phyloP scores from a whole-genome alignment of 2,888 invertebrate genomes.

The Copidosoma aretas region DNA sequence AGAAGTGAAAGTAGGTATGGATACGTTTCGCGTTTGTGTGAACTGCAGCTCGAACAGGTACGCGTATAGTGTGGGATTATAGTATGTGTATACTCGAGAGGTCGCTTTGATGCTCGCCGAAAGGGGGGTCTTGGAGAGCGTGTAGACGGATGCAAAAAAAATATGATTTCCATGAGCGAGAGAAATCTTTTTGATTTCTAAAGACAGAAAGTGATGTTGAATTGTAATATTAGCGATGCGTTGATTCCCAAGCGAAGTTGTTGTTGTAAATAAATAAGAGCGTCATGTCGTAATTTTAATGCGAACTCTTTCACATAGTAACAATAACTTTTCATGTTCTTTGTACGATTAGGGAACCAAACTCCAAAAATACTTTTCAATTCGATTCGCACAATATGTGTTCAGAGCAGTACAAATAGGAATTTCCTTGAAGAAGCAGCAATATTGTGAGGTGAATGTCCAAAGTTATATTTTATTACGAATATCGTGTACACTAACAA shows the following conservation, averaged over 20 bases:
- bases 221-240: not conserved
- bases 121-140: not conserved
- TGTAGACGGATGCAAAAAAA: not conserved
- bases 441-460: not conserved
- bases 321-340: too few relatives aligned
- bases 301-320: too few relatives aligned
- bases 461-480: conserved; percentile 19
- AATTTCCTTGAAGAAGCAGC: not conserved
- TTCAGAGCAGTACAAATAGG: too few relatives aligned
- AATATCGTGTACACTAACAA: conserved; percentile 7
- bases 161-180: not conserved
- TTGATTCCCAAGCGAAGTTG: conserved; percentile 22
- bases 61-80: not conserved
- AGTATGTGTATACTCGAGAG: too few relatives aligned
- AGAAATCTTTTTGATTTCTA: conserved; percentile 5
- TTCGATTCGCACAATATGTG: too few relatives aligned
- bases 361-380: too few relatives aligned
- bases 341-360: too few relatives aligned
- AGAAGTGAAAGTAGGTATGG: conserved; percentile 36
- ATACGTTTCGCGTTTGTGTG: not conserved
- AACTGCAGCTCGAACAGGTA: not conserved
- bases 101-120: conserved; percentile 28
- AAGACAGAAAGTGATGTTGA: conserved; percentile 12
- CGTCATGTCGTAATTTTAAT: not conserved
- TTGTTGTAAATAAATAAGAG: conserved; percentile 25